phyloP scores from a whole-genome alignment of 2,113 vertebrate genomes.

The Platichthys flesus region DNA sequence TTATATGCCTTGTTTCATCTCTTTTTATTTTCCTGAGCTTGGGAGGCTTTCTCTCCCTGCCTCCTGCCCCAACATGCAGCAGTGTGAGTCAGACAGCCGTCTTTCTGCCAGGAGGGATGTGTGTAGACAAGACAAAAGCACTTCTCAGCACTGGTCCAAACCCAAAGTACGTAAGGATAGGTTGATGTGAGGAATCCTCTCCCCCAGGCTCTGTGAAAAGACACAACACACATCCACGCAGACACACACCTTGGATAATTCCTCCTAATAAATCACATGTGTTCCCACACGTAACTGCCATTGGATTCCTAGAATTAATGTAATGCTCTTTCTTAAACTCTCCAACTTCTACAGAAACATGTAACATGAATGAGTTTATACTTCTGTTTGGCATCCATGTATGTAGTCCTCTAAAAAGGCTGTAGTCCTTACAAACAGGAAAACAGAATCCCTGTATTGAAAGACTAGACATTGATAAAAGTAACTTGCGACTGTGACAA shows the following conservation, averaged over 20 bases:
- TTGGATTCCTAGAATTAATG: neutral
- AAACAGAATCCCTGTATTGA: neutral
- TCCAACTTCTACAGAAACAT: neutral
- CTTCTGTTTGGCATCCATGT: constrained; percentile 1
- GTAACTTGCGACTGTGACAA: too few relatives aligned
- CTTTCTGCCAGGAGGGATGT: constrained; percentile 58
- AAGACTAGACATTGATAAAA: too few relatives aligned
- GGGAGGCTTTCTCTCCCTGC: constrained; percentile 12
- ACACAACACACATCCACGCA: constrained; percentile 25
- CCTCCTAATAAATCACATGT: neutral
- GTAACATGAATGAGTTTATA: neutral
- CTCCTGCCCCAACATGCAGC: constrained; percentile 61
- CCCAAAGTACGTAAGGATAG: constrained; percentile 35
- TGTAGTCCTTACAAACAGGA: neutral
- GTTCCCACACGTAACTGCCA: neutral
- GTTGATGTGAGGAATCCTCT: constrained; percentile 60
- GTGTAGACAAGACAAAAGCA: constrained; percentile 64
- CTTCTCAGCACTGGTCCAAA: constrained; percentile 35
- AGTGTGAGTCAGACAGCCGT: constrained; percentile 62
- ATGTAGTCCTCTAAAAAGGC: too few relatives aligned
- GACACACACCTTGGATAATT: constrained; percentile 2
- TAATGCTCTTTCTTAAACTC: neutral
- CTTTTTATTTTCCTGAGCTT: constrained; percentile 14
- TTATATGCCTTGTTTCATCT: constrained; percentile 1
- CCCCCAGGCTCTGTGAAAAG: constrained; percentile 44